Base-by-base conservation (phyloP, 1,140 invertebrate species). In the Magallana angulata region DNA sequence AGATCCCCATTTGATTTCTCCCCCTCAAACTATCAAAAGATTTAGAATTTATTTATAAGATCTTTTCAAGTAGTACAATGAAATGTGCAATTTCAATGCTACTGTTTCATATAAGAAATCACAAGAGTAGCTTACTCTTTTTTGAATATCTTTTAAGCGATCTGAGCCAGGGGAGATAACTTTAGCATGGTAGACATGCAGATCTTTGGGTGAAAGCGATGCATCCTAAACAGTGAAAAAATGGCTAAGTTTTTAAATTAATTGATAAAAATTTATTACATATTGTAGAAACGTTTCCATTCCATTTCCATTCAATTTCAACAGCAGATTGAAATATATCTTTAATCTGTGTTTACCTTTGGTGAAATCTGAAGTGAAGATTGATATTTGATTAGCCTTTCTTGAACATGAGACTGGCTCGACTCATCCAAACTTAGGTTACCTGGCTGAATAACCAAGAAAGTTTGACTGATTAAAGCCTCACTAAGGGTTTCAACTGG, bases 131-230 rank as follows among this genome's bases (percentile, higher is more conserved):
- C 88, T 87, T 89, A 89, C 88, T 85, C 85, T 84, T 58, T 85
- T 89, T 64, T 89, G 88, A 62, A 89, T 89, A 82, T 89, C 83
- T 82, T 89, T 89, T n/a, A 89, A 58, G 48, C 83, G 60, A 71
- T 86, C 85, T 24, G 85, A 12, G 71, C 88, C 88, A 62, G 87
- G 87, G 76, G 87, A 88, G 48, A 88, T 30, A 48, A 87, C 62
- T 87, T 84, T 87, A 8, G 82, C 86, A 24, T 87, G 82, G 56
- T 87, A 84, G 18, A 57, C 64, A 84, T 87, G 85, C 82, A 56
- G 16, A 36, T 87, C 57, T 82, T 87, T 87, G 59, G 80, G 8
- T 57, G 85, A 48, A 48, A 48, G 36, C 2, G 36, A 5, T 68
- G 57, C 9, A 80, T 86, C 68, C 71, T 86, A n/a, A n/a, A 12